Base-by-base conservation (phyloP, 1,140 invertebrate genomes). In the Drosophila repletoides region DNA sequence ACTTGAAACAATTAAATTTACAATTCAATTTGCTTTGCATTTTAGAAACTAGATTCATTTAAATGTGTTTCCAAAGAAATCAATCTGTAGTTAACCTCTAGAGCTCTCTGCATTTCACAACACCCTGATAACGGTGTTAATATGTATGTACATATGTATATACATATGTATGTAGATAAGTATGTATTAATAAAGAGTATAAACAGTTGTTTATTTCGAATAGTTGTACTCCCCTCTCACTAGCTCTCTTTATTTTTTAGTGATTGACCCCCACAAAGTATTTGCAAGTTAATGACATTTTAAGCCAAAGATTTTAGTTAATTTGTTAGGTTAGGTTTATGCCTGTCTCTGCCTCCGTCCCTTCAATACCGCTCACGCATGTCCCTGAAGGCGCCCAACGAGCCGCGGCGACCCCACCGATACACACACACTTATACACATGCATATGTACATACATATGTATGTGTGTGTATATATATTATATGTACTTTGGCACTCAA, bases 401-500 rank as follows among this genome's bases (percentile, higher is more conserved):
- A 66, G 55, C 55, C 45, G 55, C 36, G 36, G 40, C 64, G 64
- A 67, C 64, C 64, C 64, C 64, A 67, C 64, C 64, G 48, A 55
- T 17, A 33, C n/a, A 26, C 14, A 49, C 15, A 40, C 34, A 59
- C 10, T 34, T 12, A 61, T n/a, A 45, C 17, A 12, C 5, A 22
- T n/a, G 15, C 28, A 26, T 10, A 28, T 21, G 29, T 10, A 63
- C 33, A 61, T 22, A 38, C 48, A 24, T 29, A n/a, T 45, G 28
- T 12, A 10, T 51, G 48, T n/a, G 48, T 26, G 49, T 12, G 14
- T 10, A 26, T n/a, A 17, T 9, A 12, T 43, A 29, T 38, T 36
- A 58, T 38, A 56, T 84, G 77, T 83, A 79, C 79, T 83, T 83
- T 83, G 80, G 79, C 80, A 83, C 79, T 79, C 79, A 83, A 83